A percentile compares a stretch with the other conserved stretches of the same genome.
phyloP scores from a whole-genome alignment of 2,888 invertebrate species.

The Lasioglossum zephyrum region DNA sequence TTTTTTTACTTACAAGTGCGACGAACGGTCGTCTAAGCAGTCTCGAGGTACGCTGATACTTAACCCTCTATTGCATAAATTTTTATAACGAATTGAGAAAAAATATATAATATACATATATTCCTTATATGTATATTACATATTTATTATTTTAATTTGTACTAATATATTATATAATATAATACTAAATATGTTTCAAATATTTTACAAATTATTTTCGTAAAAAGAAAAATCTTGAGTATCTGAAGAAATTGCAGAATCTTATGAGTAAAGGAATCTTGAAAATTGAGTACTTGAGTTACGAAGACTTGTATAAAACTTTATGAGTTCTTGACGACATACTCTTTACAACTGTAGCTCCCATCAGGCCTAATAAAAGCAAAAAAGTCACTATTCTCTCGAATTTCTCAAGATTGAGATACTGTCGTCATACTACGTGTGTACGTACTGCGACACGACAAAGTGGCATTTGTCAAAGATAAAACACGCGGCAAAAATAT shows the following conservation, averaged over 20 bases:
- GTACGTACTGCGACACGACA: background rate
- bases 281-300: background rate
- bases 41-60: constrained; percentile 18
- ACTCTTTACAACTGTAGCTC: background rate
- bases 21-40: background rate
- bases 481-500: constrained; percentile 66
- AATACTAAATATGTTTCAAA: no score
- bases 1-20: constrained; percentile 50
- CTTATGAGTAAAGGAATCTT: background rate
- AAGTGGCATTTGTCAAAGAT: constrained; percentile 56
- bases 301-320: background rate
- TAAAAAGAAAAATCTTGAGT: background rate
- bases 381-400: background rate
- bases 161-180: no score
- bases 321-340: background rate
- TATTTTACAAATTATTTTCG: no score
- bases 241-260: background rate
- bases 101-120: no score
- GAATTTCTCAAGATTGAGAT: background rate
- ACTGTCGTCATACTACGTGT: background rate
- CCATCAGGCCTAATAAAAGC: no score
- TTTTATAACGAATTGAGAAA: no score
- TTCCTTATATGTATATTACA: no score
- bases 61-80: no score
- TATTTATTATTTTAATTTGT: no score